Evolutionary conservation across 1,140 invertebrate species (phyloP), one percentile per base, ranked within the genome.

Genomic region (Aphelinus atriplicis): DNA sequence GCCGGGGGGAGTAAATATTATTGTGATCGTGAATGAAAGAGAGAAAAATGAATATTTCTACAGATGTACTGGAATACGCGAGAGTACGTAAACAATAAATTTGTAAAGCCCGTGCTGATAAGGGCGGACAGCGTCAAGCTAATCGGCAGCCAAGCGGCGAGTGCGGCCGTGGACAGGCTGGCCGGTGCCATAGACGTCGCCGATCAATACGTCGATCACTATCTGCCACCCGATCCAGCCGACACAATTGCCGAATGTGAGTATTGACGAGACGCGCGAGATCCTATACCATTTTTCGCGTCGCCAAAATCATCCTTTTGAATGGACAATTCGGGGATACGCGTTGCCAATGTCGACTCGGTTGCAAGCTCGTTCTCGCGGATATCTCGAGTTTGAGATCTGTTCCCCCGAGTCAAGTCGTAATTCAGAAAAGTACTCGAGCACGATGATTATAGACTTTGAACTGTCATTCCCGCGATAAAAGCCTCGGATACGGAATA

Each of bases 121-220:
- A 89, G 94, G 60, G 93, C 94, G 1, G 93, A 93, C 83, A 94
- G 93, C 0, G 91, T 95, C 1, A 95, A 93, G 82, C 90, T 93
- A 81, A 91, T 95, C 73, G 92, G 93, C 1, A 93, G 90, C 67
- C 89, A 91, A 61, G 90, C 93, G 56, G 93, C 93, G 0, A 90
- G 90, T 2, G 91, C 90, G 64, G 94, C 94, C 0, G 93, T 90
- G 2, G 91, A 91, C 58, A 92, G 89, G 43, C 84, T 95, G 5
- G 93, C 94, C 80, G 91, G 90, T 45, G 94, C 93, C 2, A 87
- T 95, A 5, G 90, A 91, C 78, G 91, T 91, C 43, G 94, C 93
- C 57, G 94, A 95, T 80, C 91, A 93, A 80, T 95, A 94, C 78
- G 92, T 95, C 46, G 94, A 95, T 85, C 94, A 90, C 85, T 94